Percentiles rank a stretch among this genome's conserved stretches.
These are phyloP conservation scores for Plecturocebus donacophilus DNA, from an alignment of 2,113 vertebrate species.

Conservation along the genomic window DNA sequence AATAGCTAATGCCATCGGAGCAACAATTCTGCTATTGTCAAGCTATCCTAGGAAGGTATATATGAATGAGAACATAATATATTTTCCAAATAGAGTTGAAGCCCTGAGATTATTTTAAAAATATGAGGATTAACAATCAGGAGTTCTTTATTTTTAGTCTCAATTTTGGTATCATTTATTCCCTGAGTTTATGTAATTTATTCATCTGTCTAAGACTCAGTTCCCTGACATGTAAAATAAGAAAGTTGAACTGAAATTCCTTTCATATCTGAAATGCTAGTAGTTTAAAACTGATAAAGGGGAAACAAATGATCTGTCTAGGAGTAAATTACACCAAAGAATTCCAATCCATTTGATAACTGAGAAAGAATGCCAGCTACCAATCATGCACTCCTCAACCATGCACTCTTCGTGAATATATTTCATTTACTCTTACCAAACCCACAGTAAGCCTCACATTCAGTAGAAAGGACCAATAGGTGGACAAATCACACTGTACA, in stretches of 20 bases:
- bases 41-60: not conserved
- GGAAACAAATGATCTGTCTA: not conserved
- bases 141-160: not conserved
- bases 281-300: not conserved
- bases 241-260: not conserved
- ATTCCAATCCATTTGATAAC: not conserved
- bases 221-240: not conserved
- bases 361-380: not conserved
- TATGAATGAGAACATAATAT: not conserved
- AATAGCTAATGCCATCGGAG: not conserved
- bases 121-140: not conserved
- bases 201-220: not conserved
- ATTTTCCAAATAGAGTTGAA: not conserved
- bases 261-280: not conserved
- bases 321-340: not conserved
- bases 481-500: not conserved
- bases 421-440: not conserved
- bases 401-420: not conserved
- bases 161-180: not conserved
- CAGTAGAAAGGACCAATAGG: not conserved
- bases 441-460: not conserved
- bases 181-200: not conserved
- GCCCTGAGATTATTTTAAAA: not conserved
- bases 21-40: not conserved
- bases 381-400: accelerated